Base-by-base conservation (phyloP, 2,797 vertebrate genomes). In the Xerus rutilus region DNA sequence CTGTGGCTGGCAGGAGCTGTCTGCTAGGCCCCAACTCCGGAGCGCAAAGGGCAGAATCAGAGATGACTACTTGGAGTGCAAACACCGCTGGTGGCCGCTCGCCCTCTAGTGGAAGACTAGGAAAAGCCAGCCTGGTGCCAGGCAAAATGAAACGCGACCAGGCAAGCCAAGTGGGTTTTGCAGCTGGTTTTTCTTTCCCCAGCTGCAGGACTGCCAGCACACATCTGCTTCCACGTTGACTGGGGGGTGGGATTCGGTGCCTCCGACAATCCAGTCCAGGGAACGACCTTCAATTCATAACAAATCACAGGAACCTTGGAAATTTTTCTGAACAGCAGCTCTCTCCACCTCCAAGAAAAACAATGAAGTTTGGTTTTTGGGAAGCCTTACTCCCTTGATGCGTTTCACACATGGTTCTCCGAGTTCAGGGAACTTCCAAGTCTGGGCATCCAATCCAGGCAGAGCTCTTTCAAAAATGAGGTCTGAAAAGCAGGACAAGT, bases 281-380 rank as follows among this genome's bases (percentile, higher is more conserved):
- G 86, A 92, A 83, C 20, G 79, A 76, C 89, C 64, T 96, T 90
- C 77, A 47, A 67, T 95, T 91, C 81, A 30, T 90, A 95, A 95
- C 82, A 88, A 93, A 65, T 87, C 86, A 62, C 86, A 91, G 74
- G 86, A 95, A 95, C 47, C 64, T 74, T 93, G 95, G 88, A 88
- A 69, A 43, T 32, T 43, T 91, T 96, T 95, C 96, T 92, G 65
- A 97, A 93, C 85, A 59, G 95, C 96, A 94, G 85, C 90, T 84
- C 87, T 88, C 35, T 54, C 86, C 85, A 43, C 39, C 86, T 97
- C 96, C 96, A 97, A 94, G 89, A 74, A 89, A 95, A 98, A 95
- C 85, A 95, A 52, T 39, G 74, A 73, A 97, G 64, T 86, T 81
- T 57, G 76, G 79, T 72, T 72, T 95, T 13, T 0, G 86, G 72